These are phyloP conservation scores for Salvelinus fontinalis DNA, from an alignment of 2,113 vertebrate genomes.

Conservation along the genomic window DNA sequence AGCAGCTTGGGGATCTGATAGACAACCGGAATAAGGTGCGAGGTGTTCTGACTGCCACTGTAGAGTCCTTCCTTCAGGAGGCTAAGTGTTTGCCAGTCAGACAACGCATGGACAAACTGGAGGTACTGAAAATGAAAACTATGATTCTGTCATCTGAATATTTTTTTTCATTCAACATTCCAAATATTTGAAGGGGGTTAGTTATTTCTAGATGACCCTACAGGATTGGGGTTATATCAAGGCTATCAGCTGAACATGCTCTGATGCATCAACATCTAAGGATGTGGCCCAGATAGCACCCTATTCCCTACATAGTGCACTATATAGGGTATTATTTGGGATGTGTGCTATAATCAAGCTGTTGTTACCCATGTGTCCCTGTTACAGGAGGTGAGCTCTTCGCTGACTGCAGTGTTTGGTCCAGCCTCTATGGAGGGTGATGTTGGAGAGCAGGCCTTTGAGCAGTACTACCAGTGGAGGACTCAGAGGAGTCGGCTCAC, in stretches of 20 bases:
- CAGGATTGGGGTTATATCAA: too few species aligned
- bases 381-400: conserved; percentile 60
- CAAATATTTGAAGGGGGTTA: too few species aligned
- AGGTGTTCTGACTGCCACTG: conserved; percentile 55
- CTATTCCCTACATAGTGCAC: too few species aligned
- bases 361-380: neutral
- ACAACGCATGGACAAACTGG: conserved; percentile 60
- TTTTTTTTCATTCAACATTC: too few species aligned
- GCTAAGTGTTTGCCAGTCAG: conserved; percentile 63
- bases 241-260: too few species aligned
- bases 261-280: too few species aligned
- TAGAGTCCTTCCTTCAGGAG: conserved; percentile 69
- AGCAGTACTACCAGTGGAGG: conserved; percentile 71
- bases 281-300: too few species aligned
- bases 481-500: conserved; percentile 62
- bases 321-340: too few species aligned
- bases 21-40: conserved; percentile 65
- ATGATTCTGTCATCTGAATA: neutral
- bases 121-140: conserved; percentile 57
- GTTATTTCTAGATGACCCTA: too few species aligned
- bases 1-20: conserved; percentile 65
- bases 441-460: conserved; percentile 58
- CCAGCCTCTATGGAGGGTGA: conserved; percentile 44
- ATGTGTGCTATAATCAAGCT: too few species aligned
- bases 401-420: conserved; percentile 61